Conservation (phyloP, 2,113 vertebrate species). For the Psittacula cyanocephala region DNA sequence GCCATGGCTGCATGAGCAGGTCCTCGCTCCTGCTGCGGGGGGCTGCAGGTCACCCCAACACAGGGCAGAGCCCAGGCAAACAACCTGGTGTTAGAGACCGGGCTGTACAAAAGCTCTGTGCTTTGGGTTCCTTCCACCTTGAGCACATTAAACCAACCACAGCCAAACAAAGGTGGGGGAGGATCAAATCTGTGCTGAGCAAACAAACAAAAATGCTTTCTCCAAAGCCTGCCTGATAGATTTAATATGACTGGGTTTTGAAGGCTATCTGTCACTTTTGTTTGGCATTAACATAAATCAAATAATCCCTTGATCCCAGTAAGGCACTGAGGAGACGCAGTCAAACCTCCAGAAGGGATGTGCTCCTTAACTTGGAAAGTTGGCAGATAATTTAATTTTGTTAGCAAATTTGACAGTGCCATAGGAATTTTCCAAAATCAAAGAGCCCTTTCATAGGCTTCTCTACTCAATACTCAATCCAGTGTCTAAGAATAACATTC, state of each 20-base stretch:
- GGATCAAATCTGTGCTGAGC: neutral
- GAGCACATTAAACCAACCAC: neutral
- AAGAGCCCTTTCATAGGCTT: constrained; percentile 62
- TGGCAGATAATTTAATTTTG: constrained; percentile 52
- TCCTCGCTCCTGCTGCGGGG: rapidly evolving
- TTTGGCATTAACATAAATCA: constrained; percentile 17
- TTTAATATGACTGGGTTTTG: neutral
- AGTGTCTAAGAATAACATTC: constrained; percentile 64
- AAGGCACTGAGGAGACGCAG: constrained; percentile 41
- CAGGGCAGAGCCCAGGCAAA: neutral
- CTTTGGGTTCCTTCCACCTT: neutral
- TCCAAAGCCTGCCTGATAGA: neutral
- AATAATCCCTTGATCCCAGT: constrained; percentile 32
- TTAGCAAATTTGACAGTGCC: constrained; percentile 50
- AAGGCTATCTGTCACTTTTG: neutral
- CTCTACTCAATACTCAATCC: constrained; percentile 38
- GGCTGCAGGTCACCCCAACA: rapidly evolving
- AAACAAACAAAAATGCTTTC: neutral
- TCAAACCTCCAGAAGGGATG: constrained; percentile 36
- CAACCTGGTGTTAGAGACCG: rapidly evolving
- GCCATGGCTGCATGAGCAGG: rapidly evolving
- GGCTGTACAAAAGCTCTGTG: neutral
- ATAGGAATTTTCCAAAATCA: constrained; percentile 67
- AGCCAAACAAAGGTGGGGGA: neutral
- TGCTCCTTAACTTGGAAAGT: constrained; percentile 55